Base-by-base conservation (phyloP, 2,888 invertebrate species). In the Xanthorhoe spadicearia region DNA sequence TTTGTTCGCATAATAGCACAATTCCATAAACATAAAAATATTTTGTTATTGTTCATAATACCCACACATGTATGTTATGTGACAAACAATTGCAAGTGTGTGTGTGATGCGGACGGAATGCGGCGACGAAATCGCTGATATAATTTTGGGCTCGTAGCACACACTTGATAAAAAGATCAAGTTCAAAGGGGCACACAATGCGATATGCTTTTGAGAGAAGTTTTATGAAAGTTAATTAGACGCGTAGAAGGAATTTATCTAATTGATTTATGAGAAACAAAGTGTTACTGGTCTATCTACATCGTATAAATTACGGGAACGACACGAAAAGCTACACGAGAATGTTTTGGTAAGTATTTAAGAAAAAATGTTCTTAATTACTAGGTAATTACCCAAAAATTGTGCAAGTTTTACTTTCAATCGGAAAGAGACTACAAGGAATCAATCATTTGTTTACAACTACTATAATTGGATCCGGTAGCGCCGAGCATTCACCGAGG, bases 141-240 rank as follows among this genome's bases (percentile, higher is more conserved):
- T 87, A 84, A 87, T 87, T 88, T 89, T 79, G 80, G 79, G 81
- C 61, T 66, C 67, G 59, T 81, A 80, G 82, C 78, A 77, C 80
- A 82, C 83, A 80, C 82, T 85, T 86, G 91, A 92, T 92, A 92
- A 90, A 88, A 86, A 89, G 86, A 91, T 90, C 90, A 92, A 92
- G 92, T 91, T 91, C 91, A 91, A 88, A 90, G 87, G 89, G 89
- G 81, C 86, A 85, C 81, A 77, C 79, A 48, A 71, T 76, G 77
- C 79, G 83, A 84, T 84, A 85, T 77, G 77, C 69, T 61, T 73
- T 78, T 74, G 71, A 35, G 74, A 70, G 74, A 74, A 68, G 70
- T 72, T 77, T 71, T 63, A 70, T 73, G 18, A 63, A 72, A 72
- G 62, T 56, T 59, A 48, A 52, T 54, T 55, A 43, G 60, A 19